Base-by-base conservation (phyloP, 2,888 invertebrate genomes). In the Autographa pulchrina region DNA sequence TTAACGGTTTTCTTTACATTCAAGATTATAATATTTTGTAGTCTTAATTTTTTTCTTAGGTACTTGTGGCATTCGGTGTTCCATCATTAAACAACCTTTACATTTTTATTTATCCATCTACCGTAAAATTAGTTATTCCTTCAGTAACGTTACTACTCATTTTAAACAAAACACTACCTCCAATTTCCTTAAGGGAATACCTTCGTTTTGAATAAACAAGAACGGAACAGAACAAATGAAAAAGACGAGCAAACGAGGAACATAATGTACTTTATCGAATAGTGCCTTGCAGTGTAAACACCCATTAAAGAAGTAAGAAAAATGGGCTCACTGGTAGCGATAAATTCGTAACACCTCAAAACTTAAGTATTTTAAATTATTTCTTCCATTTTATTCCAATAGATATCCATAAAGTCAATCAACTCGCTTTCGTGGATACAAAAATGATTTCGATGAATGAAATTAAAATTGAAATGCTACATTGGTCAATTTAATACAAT, bases 221-320 rank as follows among this genome's bases (percentile, higher is more conserved):
- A 20, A 68, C 16, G 14, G 38, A 63, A 43, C 2, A 58, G 62
- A 60, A 52, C 71, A 75, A 80, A 81, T 75, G 81, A 74, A 75
- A 78, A 77, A 75, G 84, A 75, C 58, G 67, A 32, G 35, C 52
- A 64, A 75, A 80, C 60, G 66, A 73, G 66, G 72, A 64, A 68
- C 72, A 85, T 86, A 88, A 89, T 90, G 85, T 85, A 87, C 88
- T 91, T 90, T 88, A 90, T 90, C 86, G 88, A 88, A 90, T 88
- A 85, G 84, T 86, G 82, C 85, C 79, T 85, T 83, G 84, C 86
- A 88, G 84, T 90, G 89, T 88, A 91, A 90, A 91, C 87, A 90
- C 72, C 89, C 89, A 91, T 92, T 91, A 90, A 81, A 81, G 85
- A 78, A 68, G 66, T 68, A 4, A 8, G 9, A 41, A 32, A 25